phyloP scores from a whole-genome alignment of 2,797 vertebrate genomes.

The Arrhamphus sclerolepis region DNA sequence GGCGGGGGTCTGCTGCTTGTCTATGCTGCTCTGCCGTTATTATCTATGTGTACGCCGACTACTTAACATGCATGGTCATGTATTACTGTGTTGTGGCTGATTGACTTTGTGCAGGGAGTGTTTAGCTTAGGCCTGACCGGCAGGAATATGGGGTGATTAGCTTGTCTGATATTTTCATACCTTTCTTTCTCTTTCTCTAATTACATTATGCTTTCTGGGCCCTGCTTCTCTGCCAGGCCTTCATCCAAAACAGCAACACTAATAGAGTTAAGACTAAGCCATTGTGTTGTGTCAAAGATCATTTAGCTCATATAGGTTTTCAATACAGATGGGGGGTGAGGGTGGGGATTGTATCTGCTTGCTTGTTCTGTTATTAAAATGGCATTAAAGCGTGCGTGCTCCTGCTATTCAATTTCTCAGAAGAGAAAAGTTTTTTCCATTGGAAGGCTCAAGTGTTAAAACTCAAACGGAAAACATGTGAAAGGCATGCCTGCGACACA shows the following conservation, averaged over 20 bases:
- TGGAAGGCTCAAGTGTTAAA: constrained; percentile 11
- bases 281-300: constrained; percentile 75
- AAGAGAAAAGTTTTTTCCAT: constrained; percentile 29
- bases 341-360: constrained; percentile 1
- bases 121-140: constrained; percentile 58
- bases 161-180: constrained; percentile 71
- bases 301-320: constrained; percentile 68
- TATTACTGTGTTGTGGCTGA: constrained; percentile 30
- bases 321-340: constrained; percentile 36
- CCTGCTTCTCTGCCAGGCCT: constrained; percentile 63
- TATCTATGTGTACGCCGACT: constrained; percentile 11
- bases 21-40: constrained; percentile 28
- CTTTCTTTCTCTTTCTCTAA: constrained; percentile 60
- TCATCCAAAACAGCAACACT: constrained; percentile 73
- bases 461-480: constrained; percentile 47
- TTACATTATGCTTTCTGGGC: constrained; percentile 74
- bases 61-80: constrained; percentile 8
- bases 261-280: constrained; percentile 73
- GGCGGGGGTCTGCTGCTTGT: constrained; percentile 21
- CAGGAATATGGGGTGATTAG: constrained; percentile 69
- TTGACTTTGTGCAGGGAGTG: constrained; percentile 35
- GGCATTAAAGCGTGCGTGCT: constrained; percentile 13
- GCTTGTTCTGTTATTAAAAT: background rate
- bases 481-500: constrained; percentile 24
- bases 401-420: constrained; percentile 23